phyloP scores from a whole-genome alignment of 2,113 vertebrate genomes.

The Rattus rattus region DNA sequence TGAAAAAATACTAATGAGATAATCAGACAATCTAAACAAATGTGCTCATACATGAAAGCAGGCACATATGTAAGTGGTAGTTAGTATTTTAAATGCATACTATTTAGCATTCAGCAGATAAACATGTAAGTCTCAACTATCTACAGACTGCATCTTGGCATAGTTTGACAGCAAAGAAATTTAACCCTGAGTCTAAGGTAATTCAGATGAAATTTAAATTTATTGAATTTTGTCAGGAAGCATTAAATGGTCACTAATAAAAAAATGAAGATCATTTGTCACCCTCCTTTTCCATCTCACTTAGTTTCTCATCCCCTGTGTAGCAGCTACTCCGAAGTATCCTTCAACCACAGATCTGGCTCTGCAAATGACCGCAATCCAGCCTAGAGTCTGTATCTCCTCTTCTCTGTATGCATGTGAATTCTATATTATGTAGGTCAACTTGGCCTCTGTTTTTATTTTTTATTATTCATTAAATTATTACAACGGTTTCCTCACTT shows the following conservation, averaged over 20 bases:
- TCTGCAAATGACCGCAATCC: background rate
- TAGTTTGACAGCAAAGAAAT: slow-evolving; percentile 7
- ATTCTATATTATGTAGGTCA: background rate
- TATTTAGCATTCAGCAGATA: slow-evolving; percentile 7
- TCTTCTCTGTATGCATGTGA: background rate
- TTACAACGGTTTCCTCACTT: background rate
- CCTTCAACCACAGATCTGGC: background rate
- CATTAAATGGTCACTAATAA: background rate
- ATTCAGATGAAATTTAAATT: background rate
- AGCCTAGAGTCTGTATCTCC: background rate
- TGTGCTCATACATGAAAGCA: background rate
- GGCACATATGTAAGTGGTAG: background rate
- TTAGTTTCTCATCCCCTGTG: background rate
- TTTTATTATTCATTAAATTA: slow-evolving; percentile 9
- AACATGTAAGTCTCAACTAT: background rate
- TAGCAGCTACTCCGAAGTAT: background rate
- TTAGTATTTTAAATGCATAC: background rate
- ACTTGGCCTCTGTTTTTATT: slow-evolving; percentile 23
- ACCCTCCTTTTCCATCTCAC: background rate
- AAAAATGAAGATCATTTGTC: background rate
- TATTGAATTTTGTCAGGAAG: background rate
- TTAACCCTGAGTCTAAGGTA: background rate
- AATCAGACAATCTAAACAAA: background rate
- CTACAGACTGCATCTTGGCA: background rate
- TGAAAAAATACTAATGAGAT: background rate